Base-by-base conservation (phyloP, 2,797 vertebrate genomes). In the Parambassis ranga region DNA sequence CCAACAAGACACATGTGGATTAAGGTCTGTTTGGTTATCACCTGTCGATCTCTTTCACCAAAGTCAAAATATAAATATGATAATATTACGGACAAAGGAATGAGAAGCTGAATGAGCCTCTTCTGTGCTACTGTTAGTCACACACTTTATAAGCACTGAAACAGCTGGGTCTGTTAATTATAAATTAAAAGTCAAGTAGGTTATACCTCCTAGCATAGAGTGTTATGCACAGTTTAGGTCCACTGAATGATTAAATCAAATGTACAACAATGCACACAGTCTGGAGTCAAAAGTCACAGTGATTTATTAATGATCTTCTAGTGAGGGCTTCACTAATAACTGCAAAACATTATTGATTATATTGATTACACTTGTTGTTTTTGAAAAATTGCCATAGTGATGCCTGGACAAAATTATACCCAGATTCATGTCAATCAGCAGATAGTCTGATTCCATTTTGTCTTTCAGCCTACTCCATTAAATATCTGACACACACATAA, bases 401-500 rank as follows among this genome's bases (percentile, higher is more conserved):
- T n/a, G n/a, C n/a, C n/a, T n/a, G n/a, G n/a, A n/a, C n/a, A n/a
- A n/a, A n/a, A n/a, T n/a, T n/a, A n/a, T n/a, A n/a, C 49, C 10
- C 16, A 6, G 15, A 5, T 7, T 35, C 23, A 27, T 15, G 9
- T 55, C 42, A 46, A 42, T 10, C 27, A 30, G 38, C 15, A 28
- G 2, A 67, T 44, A 57, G 3, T 2, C 32, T 53, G 16, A 32
- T 46, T 67, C 9, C 7, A 28, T 20, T 19, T 27, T 9, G 6
- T 52, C 47, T 60, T 56, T 24, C 14, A 47, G 20, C 31, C 10
- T 11, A 31, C 27, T 36, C 20, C 23, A 65, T 28, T 30, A 58
- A 48, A 38, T 32, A 16, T 42, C 28, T 44, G n/a, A n/a, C 5
- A 31, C 16, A 36, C 35, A 65, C 44, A 43, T 33, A 71, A 37